phyloP scores from a whole-genome alignment of 2,888 invertebrate species.

The Terebella lapidaria region DNA sequence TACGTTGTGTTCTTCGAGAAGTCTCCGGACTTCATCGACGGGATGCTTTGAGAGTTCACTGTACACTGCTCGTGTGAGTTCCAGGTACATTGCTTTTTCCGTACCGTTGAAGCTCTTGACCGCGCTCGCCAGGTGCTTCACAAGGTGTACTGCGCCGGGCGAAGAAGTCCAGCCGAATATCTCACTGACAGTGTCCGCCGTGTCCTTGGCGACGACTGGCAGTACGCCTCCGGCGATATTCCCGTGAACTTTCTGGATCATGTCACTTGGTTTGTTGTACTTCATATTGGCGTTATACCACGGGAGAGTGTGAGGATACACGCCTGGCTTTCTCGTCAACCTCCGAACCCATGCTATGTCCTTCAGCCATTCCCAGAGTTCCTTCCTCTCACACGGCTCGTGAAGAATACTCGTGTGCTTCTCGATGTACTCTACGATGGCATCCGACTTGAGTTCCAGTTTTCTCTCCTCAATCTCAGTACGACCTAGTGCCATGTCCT shows the following conservation, averaged over 20 bases:
- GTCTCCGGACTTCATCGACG: slow-evolving; percentile 7
- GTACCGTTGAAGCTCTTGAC: slow-evolving; percentile 14
- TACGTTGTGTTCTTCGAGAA: neutral
- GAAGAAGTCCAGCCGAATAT: slow-evolving; percentile 19
- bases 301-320: slow-evolving; percentile 19
- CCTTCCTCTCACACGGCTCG: slow-evolving; percentile 10
- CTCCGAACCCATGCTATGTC: slow-evolving; percentile 23
- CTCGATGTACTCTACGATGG: slow-evolving; percentile 23
- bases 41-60: slow-evolving; percentile 11
- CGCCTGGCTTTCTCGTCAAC: slow-evolving; percentile 12
- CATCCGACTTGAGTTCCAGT: slow-evolving; percentile 20
- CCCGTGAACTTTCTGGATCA: slow-evolving; percentile 14
- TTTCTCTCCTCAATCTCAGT: slow-evolving; percentile 8
- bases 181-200: slow-evolving; percentile 10
- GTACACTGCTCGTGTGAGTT: slow-evolving; percentile 18
- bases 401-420: slow-evolving; percentile 13
- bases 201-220: slow-evolving; percentile 20
- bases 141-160: slow-evolving; percentile 14
- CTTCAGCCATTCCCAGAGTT: slow-evolving; percentile 15
- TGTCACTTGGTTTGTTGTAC: slow-evolving; percentile 22
- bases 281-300: slow-evolving; percentile 9
- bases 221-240: slow-evolving; percentile 23
- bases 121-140: slow-evolving; percentile 22
- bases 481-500: neutral
- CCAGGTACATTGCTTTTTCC: slow-evolving; percentile 23